A percentile compares a stretch with the other conserved stretches of the same genome.
Evolutionary conservation across 2,113 vertebrate genomes (phyloP).

Genomic region (Heterocephalus glaber): DNA sequence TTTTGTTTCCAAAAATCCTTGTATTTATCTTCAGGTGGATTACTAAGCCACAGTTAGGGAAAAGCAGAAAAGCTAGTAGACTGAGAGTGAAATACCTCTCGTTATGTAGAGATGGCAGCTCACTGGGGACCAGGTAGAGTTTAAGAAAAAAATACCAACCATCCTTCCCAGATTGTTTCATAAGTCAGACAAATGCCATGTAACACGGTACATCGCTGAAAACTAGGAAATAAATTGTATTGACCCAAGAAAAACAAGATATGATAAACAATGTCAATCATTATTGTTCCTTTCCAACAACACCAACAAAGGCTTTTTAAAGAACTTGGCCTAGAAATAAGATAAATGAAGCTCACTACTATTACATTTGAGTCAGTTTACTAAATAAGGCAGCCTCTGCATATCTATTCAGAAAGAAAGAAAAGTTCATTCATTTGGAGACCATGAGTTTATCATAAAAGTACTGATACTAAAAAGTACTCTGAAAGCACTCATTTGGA

Average conservation of each 20-base stretch:
- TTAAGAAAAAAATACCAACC: background rate
- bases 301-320: background rate
- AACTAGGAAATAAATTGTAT: slow-evolving; percentile 33
- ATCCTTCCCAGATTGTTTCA: background rate
- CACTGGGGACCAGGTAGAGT: background rate
- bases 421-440: background rate
- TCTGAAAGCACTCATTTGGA: background rate
- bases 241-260: background rate
- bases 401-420: background rate
- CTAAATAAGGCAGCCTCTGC: background rate
- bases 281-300: background rate
- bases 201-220: background rate
- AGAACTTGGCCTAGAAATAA: slow-evolving; percentile 1
- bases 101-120: background rate
- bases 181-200: slow-evolving; percentile 11
- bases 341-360: background rate
- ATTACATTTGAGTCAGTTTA: background rate
- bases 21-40: background rate
- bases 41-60: background rate
- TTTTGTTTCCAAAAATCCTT: slow-evolving; percentile 32
- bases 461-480: background rate
- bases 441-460: background rate
- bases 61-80: background rate
- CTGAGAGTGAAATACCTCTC: background rate
- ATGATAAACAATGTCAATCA: background rate